Evolutionary conservation across 92 coral and sea anemone genomes (phyloP).

Genomic region (Anthopleura xanthogrammica): DNA sequence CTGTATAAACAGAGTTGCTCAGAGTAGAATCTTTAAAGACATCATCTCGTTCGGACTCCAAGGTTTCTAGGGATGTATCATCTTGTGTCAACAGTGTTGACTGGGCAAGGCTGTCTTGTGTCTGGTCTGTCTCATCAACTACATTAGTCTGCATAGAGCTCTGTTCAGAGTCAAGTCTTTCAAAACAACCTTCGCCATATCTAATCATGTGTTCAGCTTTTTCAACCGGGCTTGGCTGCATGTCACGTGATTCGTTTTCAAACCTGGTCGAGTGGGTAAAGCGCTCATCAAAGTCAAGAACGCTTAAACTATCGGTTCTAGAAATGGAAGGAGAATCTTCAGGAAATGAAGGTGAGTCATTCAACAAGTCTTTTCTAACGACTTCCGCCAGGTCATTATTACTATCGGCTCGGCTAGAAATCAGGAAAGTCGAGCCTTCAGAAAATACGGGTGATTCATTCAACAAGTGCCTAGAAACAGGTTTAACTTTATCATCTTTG

Average conservation of each 20-base stretch:
- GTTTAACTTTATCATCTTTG: neutral
- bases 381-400: neutral
- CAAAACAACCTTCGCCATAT: neutral
- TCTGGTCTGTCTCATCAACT: too few species aligned
- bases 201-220: neutral
- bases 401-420: neutral
- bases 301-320: neutral
- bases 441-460: neutral
- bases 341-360: neutral
- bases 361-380: neutral
- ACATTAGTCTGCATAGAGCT: too few species aligned
- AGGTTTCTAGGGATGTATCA: too few species aligned
- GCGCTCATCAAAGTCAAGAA: neutral
- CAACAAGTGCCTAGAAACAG: neutral
- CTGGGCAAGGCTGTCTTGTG: too few species aligned
- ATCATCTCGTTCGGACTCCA: neutral
- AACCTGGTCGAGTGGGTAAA: neutral
- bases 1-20: neutral
- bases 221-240: neutral
- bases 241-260: neutral
- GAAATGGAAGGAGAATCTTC: neutral
- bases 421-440: neutral
- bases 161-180: too few species aligned
- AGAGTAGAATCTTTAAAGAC: too few species aligned
- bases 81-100: too few species aligned